Percentiles rank a stretch among this genome's conserved stretches.
Evolutionary conservation across 2,888 invertebrate species (phyloP).

Genomic region (Pasiphila rectangulata): DNA sequence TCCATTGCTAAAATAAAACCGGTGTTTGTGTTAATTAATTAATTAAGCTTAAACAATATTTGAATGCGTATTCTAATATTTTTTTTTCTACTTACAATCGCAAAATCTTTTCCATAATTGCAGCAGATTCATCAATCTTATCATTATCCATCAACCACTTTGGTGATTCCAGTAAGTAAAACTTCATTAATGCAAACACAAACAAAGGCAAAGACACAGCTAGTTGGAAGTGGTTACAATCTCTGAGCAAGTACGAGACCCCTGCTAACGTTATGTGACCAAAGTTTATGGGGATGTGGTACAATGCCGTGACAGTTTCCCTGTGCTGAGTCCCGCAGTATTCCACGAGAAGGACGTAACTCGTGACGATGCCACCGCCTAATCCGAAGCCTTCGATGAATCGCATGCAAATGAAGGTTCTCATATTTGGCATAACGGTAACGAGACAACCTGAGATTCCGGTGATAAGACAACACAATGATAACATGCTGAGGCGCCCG

Average conservation of each 20-base stretch:
- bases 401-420: constrained; percentile 50
- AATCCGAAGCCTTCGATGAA: constrained; percentile 58
- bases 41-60: not conserved
- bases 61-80: too few species aligned
- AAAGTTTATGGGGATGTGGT: constrained; percentile 58
- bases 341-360: constrained; percentile 58
- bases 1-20: constrained; percentile 48
- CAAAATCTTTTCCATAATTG: constrained; percentile 52
- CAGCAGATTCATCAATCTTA: constrained; percentile 42
- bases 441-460: constrained; percentile 51
- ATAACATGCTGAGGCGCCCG: constrained; percentile 52
- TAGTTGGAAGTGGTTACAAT: constrained; percentile 56
- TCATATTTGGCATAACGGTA: constrained; percentile 46
- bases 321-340: constrained; percentile 53
- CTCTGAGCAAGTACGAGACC: constrained; percentile 55
- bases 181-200: constrained; percentile 41
- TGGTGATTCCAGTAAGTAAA: constrained; percentile 56
- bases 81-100: constrained; percentile 62
- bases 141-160: constrained; percentile 65
- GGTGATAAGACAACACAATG: constrained; percentile 41
- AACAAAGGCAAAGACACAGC: constrained; percentile 58
- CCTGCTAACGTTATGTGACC: constrained; percentile 56
- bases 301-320: constrained; percentile 55
- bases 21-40: not conserved
- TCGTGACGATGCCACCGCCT: constrained; percentile 60